A percentile compares a stretch with the other conserved stretches of the same genome.
These are phyloP conservation scores for Passer domesticus DNA, from an alignment of 2,113 vertebrate species.

Conservation along the genomic window DNA sequence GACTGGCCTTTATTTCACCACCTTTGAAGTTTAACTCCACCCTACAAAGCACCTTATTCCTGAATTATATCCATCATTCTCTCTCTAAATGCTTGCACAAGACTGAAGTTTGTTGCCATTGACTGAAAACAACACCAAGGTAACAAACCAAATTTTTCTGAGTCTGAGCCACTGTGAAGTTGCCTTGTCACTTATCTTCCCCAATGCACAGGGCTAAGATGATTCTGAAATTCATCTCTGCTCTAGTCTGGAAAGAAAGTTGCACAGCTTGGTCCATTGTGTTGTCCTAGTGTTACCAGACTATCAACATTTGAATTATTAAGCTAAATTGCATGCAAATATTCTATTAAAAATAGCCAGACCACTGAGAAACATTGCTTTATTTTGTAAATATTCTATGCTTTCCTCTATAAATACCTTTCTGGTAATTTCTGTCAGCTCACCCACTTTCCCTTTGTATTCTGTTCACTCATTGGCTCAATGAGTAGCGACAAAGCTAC, in stretches of 20 bases:
- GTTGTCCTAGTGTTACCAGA: background rate
- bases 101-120: background rate
- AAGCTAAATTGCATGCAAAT: background rate
- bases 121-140: background rate
- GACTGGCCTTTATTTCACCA: conserved; percentile 24
- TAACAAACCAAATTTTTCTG: background rate
- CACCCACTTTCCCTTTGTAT: background rate
- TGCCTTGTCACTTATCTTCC: background rate
- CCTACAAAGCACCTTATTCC: conserved; percentile 46
- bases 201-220: background rate
- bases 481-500: background rate
- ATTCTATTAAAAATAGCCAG: background rate
- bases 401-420: background rate
- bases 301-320: background rate
- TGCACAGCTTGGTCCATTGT: background rate
- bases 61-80: background rate
- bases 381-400: background rate
- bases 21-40: conserved; percentile 59
- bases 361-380: background rate
- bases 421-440: background rate
- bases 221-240: background rate
- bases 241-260: background rate
- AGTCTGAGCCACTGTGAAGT: background rate
- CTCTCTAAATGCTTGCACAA: conserved; percentile 31
- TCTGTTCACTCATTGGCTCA: background rate